Evolutionary conservation across 2,797 vertebrate genomes (phyloP).

Genomic region (Notolepis coatsorum): DNA sequence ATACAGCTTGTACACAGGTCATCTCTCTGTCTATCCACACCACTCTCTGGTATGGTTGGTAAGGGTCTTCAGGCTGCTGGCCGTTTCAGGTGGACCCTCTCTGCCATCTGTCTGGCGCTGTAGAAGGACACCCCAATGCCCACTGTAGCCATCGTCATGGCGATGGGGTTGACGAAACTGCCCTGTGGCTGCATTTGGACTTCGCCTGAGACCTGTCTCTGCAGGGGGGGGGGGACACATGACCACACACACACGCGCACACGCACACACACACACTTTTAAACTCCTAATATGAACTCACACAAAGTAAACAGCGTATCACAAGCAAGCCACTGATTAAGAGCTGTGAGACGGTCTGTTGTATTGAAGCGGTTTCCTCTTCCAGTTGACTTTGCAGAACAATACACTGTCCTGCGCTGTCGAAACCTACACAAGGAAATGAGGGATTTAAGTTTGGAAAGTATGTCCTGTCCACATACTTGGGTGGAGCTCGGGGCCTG

Average conservation of each 20-base stretch:
- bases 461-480: not conserved
- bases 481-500: not conserved
- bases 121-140: conserved; percentile 88
- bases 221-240: conserved; percentile 2
- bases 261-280: not conserved
- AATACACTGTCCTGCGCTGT: not conserved
- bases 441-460: not conserved
- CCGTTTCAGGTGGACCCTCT: conserved; percentile 46
- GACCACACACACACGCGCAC: not conserved
- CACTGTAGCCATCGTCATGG: conserved; percentile 83
- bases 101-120: conserved; percentile 83
- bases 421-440: not conserved
- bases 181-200: conserved; percentile 79
- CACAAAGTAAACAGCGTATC: no score
- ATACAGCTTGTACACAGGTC: no score
- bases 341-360: not conserved
- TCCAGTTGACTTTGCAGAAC: not conserved
- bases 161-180: conserved; percentile 80
- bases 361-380: not conserved
- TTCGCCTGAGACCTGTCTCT: conserved; percentile 89
- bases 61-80: not conserved
- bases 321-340: no score
- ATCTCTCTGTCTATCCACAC: not conserved
- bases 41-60: not conserved
- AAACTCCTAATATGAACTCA: no score